Evolutionary conservation across 2,797 vertebrate genomes (phyloP).

Genomic region (Danio albolineatus): DNA sequence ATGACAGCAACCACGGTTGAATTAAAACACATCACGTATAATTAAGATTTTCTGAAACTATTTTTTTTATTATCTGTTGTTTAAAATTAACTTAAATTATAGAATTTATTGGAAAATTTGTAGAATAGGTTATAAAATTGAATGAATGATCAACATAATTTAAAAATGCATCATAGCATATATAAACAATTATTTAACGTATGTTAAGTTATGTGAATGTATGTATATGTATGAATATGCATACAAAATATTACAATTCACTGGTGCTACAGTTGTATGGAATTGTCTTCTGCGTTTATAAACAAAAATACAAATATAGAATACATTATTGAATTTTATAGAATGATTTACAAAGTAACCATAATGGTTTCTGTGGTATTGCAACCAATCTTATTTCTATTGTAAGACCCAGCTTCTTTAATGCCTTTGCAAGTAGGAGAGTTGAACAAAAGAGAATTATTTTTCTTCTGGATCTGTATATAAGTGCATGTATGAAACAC

Average conservation of each 20-base stretch:
- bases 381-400: neutral
- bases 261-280: neutral
- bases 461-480: neutral
- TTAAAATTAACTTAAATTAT: too few species aligned
- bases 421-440: conserved; percentile 47
- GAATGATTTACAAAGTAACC: neutral
- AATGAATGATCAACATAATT: too few species aligned
- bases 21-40: neutral
- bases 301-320: neutral
- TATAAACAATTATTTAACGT: neutral
- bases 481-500: neutral
- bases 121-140: too few species aligned
- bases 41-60: too few species aligned
- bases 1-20: neutral
- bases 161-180: too few species aligned
- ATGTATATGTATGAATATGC: neutral
- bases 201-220: neutral
- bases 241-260: too few species aligned
- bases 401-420: conserved; percentile 46
- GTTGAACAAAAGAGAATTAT: neutral
- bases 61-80: too few species aligned
- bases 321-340: neutral
- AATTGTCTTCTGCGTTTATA: neutral
- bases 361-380: neutral
- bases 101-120: too few species aligned